These are phyloP conservation scores for Natrix natrix DNA, from an alignment of 2,797 vertebrate species.

Conservation along the genomic window DNA sequence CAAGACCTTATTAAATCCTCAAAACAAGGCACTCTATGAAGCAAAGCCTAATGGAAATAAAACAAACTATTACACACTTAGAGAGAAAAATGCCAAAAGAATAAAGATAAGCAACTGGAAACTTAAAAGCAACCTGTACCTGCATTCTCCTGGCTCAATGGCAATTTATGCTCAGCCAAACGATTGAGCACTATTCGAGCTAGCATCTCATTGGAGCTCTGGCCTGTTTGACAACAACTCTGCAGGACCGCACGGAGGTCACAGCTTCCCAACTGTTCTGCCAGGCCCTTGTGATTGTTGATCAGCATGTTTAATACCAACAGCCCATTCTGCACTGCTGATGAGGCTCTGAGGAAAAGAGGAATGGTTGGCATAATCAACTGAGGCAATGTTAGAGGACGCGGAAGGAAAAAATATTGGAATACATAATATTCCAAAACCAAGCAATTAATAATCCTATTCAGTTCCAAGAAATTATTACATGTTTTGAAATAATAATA, in stretches of 20 bases:
- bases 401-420: neutral
- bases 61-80: neutral
- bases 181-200: slow-evolving; percentile 81
- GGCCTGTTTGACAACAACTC: slow-evolving; percentile 60
- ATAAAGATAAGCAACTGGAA: neutral
- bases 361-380: neutral
- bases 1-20: neutral
- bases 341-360: slow-evolving; percentile 73
- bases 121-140: slow-evolving; percentile 26
- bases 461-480: neutral
- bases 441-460: neutral
- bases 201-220: slow-evolving; percentile 69
- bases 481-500: neutral
- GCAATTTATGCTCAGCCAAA: slow-evolving; percentile 79
- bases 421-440: neutral
- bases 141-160: slow-evolving; percentile 67
- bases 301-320: slow-evolving; percentile 86
- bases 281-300: slow-evolving; percentile 84
- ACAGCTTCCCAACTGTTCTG: slow-evolving; percentile 82
- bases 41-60: neutral
- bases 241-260: slow-evolving; percentile 76
- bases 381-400: neutral
- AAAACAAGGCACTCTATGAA: neutral
- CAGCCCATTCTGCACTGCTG: slow-evolving; percentile 83
- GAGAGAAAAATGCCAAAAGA: neutral